Conservation (phyloP, 2,113 vertebrate species). For the Semnopithecus entellus region DNA sequence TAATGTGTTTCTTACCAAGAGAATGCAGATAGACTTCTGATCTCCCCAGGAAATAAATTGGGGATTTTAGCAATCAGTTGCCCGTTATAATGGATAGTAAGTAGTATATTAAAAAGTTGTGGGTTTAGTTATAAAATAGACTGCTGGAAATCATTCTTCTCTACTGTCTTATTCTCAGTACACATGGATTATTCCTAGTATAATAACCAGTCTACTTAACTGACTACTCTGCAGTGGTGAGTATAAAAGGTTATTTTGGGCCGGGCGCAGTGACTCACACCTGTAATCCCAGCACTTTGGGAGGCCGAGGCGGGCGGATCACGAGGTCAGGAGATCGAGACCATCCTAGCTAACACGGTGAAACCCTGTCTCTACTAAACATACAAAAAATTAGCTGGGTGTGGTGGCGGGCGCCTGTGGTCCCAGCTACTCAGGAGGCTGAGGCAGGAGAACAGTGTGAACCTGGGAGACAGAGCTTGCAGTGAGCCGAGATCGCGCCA, state of each 20-base stretch:
- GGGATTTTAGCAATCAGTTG: not conserved
- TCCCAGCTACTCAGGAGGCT: too few species aligned
- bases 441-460: too few species aligned
- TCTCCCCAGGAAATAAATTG: conserved; percentile 12
- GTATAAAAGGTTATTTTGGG: not conserved
- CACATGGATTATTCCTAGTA: not conserved
- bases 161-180: not conserved
- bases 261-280: too few species aligned
- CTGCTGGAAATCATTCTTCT: not conserved
- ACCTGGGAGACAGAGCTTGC: too few species aligned
- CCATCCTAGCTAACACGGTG: too few species aligned
- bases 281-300: too few species aligned
- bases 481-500: too few species aligned
- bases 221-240: not conserved
- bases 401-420: too few species aligned
- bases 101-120: conserved; percentile 12
- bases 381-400: too few species aligned
- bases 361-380: too few species aligned
- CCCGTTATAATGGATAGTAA: not conserved
- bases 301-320: too few species aligned
- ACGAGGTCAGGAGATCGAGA: too few species aligned
- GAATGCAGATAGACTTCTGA: not conserved
- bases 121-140: conserved; percentile 43
- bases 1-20: not conserved
- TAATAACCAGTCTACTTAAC: not conserved